A percentile compares a stretch with the other conserved stretches of the same genome.
Evolutionary conservation across 2,888 invertebrate genomes (phyloP).

Genomic region (Noctua pronuba): DNA sequence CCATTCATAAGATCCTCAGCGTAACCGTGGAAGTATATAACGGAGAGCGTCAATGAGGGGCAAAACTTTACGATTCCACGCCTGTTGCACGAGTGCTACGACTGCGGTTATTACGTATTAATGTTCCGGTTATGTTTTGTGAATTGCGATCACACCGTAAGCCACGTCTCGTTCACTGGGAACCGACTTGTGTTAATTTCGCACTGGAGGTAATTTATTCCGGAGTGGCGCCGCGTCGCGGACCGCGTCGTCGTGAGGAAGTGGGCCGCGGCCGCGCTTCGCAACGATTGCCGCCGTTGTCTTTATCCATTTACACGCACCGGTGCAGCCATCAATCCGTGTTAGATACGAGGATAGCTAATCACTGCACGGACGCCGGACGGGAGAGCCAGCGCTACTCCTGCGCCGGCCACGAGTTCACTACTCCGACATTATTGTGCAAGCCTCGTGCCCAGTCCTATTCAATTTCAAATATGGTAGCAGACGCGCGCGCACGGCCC

Average conservation of each 20-base stretch:
- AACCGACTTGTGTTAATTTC: conserved; percentile 52
- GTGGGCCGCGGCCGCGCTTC: conserved; percentile 42
- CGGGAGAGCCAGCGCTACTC: conserved; percentile 66
- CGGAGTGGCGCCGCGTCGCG: conserved; percentile 45
- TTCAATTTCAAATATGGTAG: conserved; percentile 89
- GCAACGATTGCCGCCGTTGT: conserved; percentile 68
- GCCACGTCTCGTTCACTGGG: conserved; percentile 38
- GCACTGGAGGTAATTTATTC: conserved; percentile 48
- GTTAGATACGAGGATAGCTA: conserved; percentile 58
- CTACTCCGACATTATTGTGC: conserved; percentile 86
- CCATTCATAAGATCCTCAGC: conserved; percentile 40
- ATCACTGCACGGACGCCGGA: conserved; percentile 46
- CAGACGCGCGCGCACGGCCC: conserved; percentile 82
- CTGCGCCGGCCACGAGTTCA: conserved; percentile 74
- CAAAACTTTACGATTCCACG: conserved; percentile 52
- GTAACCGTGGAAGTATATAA: conserved; percentile 11
- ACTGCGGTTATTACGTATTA: conserved; percentile 50
- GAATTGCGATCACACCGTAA: conserved; percentile 44
- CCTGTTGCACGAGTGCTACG: conserved; percentile 39
- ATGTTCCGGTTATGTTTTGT: conserved; percentile 46
- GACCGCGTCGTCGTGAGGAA: conserved; percentile 18
- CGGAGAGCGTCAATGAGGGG: conserved; percentile 49
- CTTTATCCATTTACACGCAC: conserved; percentile 70
- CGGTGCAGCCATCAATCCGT: conserved; percentile 58
- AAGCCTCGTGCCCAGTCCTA: conserved; percentile 85